Conservation (phyloP, 92 coral and sea anemone genomes). For the Siderastrea radians region DNA sequence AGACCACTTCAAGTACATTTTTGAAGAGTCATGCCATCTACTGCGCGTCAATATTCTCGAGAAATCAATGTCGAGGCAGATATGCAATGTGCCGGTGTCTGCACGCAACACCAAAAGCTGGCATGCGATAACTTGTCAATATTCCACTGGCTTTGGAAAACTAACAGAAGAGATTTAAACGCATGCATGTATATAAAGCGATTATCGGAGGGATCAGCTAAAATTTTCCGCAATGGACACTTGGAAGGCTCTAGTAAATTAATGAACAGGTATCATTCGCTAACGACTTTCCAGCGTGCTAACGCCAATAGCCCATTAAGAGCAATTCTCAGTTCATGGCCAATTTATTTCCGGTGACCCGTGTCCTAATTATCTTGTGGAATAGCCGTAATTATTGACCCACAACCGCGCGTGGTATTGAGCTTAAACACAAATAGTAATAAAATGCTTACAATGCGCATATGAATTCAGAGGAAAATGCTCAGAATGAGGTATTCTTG, state of each 20-base stretch:
- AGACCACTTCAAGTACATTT: neutral
- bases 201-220: neutral
- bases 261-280: neutral
- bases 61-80: no score
- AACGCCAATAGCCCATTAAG: neutral
- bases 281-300: neutral
- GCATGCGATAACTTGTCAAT: no score
- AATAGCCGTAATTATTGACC: neutral
- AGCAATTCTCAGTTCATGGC: neutral
- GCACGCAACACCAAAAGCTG: no score
- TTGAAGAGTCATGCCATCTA: no score
- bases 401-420: neutral
- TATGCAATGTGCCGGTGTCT: no score
- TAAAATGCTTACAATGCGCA: no score
- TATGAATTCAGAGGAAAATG: neutral
- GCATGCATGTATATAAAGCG: neutral
- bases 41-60: no score
- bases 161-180: no score
- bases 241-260: neutral
- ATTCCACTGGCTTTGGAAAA: no score
- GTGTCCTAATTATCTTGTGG: neutral
- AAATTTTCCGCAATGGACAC: neutral
- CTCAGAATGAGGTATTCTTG: neutral
- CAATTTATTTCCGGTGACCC: neutral
- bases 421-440: neutral